A percentile compares a stretch with the other conserved stretches of the same genome.
Conservation (phyloP, 2,113 vertebrate genomes). For the Oncorhynchus nerka region DNA sequence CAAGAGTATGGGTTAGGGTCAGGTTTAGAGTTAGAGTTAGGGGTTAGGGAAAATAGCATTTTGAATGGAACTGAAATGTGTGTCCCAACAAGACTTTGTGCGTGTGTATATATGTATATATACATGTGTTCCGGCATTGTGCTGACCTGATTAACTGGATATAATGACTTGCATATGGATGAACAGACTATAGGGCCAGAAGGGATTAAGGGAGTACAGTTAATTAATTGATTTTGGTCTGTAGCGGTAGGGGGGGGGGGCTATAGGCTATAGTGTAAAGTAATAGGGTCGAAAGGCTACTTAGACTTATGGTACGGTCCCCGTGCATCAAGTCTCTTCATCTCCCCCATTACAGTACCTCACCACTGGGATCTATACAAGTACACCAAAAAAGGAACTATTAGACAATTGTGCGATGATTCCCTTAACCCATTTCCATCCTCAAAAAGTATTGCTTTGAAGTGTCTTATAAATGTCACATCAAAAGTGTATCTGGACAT, state of each 20-base stretch:
- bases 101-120: too few species aligned
- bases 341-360: background rate
- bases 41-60: too few species aligned
- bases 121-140: conserved; percentile 2
- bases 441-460: background rate
- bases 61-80: too few species aligned
- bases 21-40: too few species aligned
- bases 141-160: conserved; percentile 36
- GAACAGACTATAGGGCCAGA: background rate
- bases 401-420: too few species aligned
- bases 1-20: too few species aligned
- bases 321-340: background rate
- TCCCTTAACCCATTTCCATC: background rate
- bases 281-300: too few species aligned
- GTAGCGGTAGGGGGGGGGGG: background rate
- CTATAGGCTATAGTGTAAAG: too few species aligned
- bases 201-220: conserved; percentile 35
- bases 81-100: too few species aligned
- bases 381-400: background rate
- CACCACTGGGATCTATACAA: background rate
- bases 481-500: background rate
- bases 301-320: too few species aligned
- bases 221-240: conserved; percentile 39
- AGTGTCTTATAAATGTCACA: background rate
- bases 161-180: conserved; percentile 46